Evolutionary conservation across 2,888 invertebrate species (phyloP).

Genomic region (Melangyna quadrimaculata): DNA sequence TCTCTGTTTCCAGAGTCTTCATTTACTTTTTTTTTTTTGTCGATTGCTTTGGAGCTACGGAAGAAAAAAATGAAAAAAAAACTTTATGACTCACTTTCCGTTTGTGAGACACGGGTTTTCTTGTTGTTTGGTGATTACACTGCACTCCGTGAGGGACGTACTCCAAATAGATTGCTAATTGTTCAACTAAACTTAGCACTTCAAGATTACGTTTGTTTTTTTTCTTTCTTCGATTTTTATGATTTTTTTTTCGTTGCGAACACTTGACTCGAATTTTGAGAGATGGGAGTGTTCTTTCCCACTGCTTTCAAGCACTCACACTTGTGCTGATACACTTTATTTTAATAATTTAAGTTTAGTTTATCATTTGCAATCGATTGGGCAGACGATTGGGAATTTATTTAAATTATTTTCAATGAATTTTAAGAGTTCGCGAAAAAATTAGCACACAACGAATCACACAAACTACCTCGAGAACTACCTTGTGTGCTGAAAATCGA

Average conservation of each 20-base stretch:
- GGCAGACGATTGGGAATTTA: conserved; percentile 18
- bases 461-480: conserved; percentile 71
- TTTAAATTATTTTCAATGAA: conserved; percentile 39
- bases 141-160: conserved; percentile 63
- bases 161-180: conserved; percentile 41
- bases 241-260: conserved; percentile 36
- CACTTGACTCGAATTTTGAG: conserved; percentile 38
- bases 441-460: conserved; percentile 68
- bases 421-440: conserved; percentile 54
- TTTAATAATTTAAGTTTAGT: conserved; percentile 35
- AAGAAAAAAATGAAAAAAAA: conserved; percentile 31
- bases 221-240: conserved; percentile 14
- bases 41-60: conserved; percentile 17
- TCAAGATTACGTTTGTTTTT: conserved; percentile 51
- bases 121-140: conserved; percentile 50
- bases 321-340: conserved; percentile 23
- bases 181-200: conserved; percentile 53
- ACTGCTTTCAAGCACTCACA: conserved; percentile 44
- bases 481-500: conserved; percentile 69
- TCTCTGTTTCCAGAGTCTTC: conserved; percentile 22
- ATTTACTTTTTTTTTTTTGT: conserved; percentile 23
- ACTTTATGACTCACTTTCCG: conserved; percentile 68
- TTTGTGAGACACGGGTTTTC: conserved; percentile 51
- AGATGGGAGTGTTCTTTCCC: conserved; percentile 55
- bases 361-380: conserved; percentile 56